Evolutionary conservation across 2,113 vertebrate species (phyloP).

Genomic region (Notiomystis cincta): DNA sequence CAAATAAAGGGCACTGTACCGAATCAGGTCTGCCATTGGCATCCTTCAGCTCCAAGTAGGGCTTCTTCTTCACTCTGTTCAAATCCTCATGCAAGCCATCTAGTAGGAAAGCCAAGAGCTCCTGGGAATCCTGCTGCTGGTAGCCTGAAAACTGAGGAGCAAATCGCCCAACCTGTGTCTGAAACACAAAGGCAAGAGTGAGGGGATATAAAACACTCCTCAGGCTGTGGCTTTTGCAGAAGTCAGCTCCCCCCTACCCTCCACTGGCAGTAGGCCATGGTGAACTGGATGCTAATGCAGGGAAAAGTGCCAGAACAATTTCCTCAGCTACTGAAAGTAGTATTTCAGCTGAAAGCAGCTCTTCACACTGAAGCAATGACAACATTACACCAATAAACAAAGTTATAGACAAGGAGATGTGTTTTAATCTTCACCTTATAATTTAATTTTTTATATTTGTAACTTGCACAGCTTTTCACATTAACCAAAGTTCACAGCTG

Average conservation of each 20-base stretch:
- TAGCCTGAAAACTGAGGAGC: conserved; percentile 98
- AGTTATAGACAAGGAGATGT: accelerated
- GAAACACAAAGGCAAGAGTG: neutral
- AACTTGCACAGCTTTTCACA: neutral
- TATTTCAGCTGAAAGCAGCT: neutral
- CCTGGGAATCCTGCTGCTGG: conserved; percentile 97
- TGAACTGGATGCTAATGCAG: neutral
- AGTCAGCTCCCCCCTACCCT: neutral
- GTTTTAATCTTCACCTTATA: neutral
- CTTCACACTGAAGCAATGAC: neutral
- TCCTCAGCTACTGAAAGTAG: neutral
- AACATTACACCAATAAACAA: neutral
- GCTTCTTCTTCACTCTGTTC: conserved; percentile 96
- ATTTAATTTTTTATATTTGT: neutral
- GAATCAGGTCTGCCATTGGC: conserved; percentile 90
- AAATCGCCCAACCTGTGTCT: conserved; percentile 96
- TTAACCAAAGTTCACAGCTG: neutral
- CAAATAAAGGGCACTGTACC: conserved; percentile 64
- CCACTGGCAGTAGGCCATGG: neutral
- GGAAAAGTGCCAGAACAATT: neutral
- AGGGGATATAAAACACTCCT: neutral
- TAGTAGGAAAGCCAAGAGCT: conserved; percentile 91
- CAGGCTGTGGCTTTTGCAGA: neutral
- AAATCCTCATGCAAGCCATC: conserved; percentile 97
- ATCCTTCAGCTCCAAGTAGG: conserved; percentile 90